Conservation (phyloP, 2,888 invertebrate species). For the Drosophila aldrichi region DNA sequence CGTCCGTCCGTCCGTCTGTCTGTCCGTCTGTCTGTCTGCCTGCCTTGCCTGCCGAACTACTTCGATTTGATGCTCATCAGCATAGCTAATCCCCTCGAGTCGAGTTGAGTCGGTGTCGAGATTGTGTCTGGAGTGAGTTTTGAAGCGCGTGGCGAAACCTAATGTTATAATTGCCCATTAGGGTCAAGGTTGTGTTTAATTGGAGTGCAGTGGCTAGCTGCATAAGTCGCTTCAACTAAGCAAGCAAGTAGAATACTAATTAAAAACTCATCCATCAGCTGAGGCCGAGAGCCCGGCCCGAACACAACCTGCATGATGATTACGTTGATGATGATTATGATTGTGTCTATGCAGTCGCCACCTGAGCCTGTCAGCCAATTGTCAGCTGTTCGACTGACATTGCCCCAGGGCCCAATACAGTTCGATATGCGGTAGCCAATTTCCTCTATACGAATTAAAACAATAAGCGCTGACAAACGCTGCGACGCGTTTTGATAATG, state of each 20-base stretch:
- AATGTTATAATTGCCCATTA: slow-evolving; percentile 68
- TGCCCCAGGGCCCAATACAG: slow-evolving; percentile 31
- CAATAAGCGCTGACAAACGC: slow-evolving; percentile 73
- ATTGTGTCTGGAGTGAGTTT: slow-evolving; percentile 54
- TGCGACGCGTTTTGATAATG: slow-evolving; percentile 43
- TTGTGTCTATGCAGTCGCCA: slow-evolving; percentile 56
- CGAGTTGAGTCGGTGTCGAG: slow-evolving; percentile 53
- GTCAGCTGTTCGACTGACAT: slow-evolving; percentile 44
- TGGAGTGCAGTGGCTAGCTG: slow-evolving; percentile 48
- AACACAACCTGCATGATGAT: neutral
- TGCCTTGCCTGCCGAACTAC: slow-evolving; percentile 56
- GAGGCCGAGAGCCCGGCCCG: slow-evolving; percentile 18
- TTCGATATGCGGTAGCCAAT: slow-evolving; percentile 49
- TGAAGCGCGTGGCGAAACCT: slow-evolving; percentile 49
- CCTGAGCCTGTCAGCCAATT: slow-evolving; percentile 50
- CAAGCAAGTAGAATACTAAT: slow-evolving; percentile 57
- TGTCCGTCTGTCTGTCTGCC: slow-evolving; percentile 31
- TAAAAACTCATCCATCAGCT: slow-evolving; percentile 80
- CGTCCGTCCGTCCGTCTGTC: slow-evolving; percentile 8
- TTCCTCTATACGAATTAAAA: slow-evolving; percentile 56
- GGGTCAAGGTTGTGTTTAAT: slow-evolving; percentile 71
- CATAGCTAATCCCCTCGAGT: slow-evolving; percentile 64
- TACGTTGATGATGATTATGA: slow-evolving; percentile 2
- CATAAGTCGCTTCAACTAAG: slow-evolving; percentile 41
- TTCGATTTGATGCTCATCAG: slow-evolving; percentile 74